Conservation (phyloP, 2,888 invertebrate species). For the Apamea epomidion region DNA sequence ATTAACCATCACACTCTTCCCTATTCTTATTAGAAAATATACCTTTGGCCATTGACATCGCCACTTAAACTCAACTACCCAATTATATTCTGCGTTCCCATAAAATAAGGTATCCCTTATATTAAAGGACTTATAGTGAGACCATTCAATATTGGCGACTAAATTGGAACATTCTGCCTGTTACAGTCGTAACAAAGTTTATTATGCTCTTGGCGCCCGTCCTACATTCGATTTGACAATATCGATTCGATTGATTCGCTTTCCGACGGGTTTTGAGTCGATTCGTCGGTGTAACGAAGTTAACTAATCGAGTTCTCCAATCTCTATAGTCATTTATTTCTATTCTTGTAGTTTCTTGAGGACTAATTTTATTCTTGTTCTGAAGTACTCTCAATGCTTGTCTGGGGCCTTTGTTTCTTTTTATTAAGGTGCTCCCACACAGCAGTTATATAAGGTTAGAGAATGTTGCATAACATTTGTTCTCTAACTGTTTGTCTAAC, state of each 20-base stretch:
- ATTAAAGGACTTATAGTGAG: constrained; percentile 60
- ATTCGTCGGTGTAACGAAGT: constrained; percentile 69
- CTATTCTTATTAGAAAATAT: constrained; percentile 24
- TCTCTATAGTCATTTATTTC: constrained; percentile 59
- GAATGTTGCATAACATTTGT: too few species aligned
- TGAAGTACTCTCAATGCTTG: constrained; percentile 21
- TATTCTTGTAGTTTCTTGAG: constrained; percentile 54
- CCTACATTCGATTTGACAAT: constrained; percentile 82
- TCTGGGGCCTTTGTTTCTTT: background rate
- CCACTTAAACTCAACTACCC: constrained; percentile 35
- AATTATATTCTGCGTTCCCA: constrained; percentile 49
- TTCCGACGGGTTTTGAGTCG: constrained; percentile 73
- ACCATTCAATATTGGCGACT: constrained; percentile 72
- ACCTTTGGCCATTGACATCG: background rate
- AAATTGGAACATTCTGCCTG: constrained; percentile 73
- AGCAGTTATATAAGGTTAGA: too few species aligned
- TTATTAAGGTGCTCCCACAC: background rate
- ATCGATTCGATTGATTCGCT: constrained; percentile 82
- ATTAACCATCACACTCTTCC: background rate
- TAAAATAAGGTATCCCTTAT: constrained; percentile 56
- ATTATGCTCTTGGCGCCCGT: constrained; percentile 86
- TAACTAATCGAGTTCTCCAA: constrained; percentile 70
- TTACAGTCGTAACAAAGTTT: constrained; percentile 79
- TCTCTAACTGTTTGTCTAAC: too few species aligned
- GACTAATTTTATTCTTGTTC: constrained; percentile 43